Base-by-base conservation (phyloP, 2,797 vertebrate genomes). In the Galago senegalensis region DNA sequence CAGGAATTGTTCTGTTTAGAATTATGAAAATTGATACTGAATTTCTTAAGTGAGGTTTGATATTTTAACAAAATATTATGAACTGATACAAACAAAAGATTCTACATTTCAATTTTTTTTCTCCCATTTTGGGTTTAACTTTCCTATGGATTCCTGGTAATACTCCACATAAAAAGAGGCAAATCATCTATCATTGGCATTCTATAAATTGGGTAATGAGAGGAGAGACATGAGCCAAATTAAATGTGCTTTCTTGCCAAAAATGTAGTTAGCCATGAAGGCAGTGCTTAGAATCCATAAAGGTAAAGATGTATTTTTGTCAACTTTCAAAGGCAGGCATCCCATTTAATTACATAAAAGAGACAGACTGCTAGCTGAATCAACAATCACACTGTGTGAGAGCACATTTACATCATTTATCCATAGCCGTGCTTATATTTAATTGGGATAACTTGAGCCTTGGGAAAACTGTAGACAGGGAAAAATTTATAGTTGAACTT, bases 131-230 rank as follows among this genome's bases (percentile, higher is more conserved):
- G 83, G 83, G 37, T 20, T 89, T 94, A 69, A 17, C 4, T 56
- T 96, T 88, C 56, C 16, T 3, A 82, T 60, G 95, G 65, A 96
- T 13, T 31, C 11, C 75, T 94, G 76, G 85, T 93, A 96, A 96
- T 81, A 96, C 94, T 97, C 53, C 91, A 95, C 49, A 65, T 92
- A 94, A 89, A 93, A 87, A 89, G 58, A 77, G 96, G 27, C 31
- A 94, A 85, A 89, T 97, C 53, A 96, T 97, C 72, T 58, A 93
- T 96, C 96, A 88, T 31, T 94, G 73, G 72, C 84, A 87, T 91
- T 97, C 91, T 93, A 90, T 86, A 97, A 98, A 97, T 97, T 96
- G 95, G 63, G 91, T 98, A 97, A 97, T 69, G 27, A 95, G 95
- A 95, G 56, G 93, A 91, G 77, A 93, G 95, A 93, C 89, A 89